Evolutionary conservation across 2,888 invertebrate species (phyloP).

Genomic region (Caenorhabditis sp.): DNA sequence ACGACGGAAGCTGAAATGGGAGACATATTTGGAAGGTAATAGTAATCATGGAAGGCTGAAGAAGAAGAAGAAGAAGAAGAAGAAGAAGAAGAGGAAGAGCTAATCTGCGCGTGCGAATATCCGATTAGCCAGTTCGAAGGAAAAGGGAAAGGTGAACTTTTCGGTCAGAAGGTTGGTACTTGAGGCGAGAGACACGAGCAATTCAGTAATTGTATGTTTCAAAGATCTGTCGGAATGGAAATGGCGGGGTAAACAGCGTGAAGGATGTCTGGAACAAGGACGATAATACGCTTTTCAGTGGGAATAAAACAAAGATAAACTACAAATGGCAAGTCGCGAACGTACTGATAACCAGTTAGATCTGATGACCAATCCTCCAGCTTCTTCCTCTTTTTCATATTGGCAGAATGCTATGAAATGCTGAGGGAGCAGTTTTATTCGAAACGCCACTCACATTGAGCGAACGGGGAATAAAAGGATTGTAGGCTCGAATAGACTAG

Average conservation of each 20-base stretch:
- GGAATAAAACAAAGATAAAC: not conserved
- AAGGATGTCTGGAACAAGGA: not conserved
- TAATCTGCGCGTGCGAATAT: slow-evolving; percentile 11
- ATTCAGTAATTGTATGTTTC: not conserved
- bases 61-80: too few relatives aligned
- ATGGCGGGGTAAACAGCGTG: not conserved
- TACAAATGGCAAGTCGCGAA: not conserved
- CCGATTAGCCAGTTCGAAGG: slow-evolving; percentile 11
- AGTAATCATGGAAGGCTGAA: not conserved
- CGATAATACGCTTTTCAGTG: too few relatives aligned
- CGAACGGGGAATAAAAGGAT: too few relatives aligned
- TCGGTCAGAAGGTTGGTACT: slow-evolving; percentile 6
- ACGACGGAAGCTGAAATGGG: slow-evolving; percentile 38
- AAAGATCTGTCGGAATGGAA: not conserved
- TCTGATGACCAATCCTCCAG: not conserved
- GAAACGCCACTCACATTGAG: too few relatives aligned
- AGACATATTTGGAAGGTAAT: not conserved
- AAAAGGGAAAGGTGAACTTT: slow-evolving; percentile 9
- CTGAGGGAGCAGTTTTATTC: too few relatives aligned
- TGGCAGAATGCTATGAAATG: too few relatives aligned
- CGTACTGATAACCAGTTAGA: not conserved
- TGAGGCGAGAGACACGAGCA: not conserved
- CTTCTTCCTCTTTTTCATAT: too few relatives aligned
- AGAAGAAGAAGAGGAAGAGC: not conserved
- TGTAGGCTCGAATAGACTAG: not conserved